These are phyloP conservation scores for Ciconia nigra DNA, from an alignment of 2,797 vertebrate genomes.

Conservation along the genomic window DNA sequence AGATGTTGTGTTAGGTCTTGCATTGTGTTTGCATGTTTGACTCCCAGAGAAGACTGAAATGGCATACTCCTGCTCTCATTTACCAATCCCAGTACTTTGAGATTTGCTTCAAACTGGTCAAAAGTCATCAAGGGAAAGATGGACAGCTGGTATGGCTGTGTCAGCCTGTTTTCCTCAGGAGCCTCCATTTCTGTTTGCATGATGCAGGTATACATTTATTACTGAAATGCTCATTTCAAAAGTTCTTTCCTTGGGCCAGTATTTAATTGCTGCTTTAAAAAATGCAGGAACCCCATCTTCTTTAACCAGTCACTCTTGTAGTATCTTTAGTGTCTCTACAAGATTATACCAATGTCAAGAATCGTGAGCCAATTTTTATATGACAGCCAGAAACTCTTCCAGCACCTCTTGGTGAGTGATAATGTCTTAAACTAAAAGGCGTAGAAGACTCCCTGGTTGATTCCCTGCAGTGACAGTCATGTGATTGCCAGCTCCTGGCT, in stretches of 20 bases:
- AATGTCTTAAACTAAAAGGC: background rate
- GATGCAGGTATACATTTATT: background rate
- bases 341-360: background rate
- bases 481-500: background rate
- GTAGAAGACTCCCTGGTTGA: background rate
- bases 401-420: background rate
- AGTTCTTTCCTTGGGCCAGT: background rate
- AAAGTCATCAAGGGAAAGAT: background rate
- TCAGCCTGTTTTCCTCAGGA: background rate
- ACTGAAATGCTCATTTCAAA: background rate
- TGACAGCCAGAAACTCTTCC: constrained; percentile 6
- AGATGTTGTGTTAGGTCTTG: background rate
- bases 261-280: background rate
- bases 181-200: background rate
- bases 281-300: background rate
- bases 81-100: background rate
- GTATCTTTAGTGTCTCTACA: background rate
- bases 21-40: background rate
- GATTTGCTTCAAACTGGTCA: background rate
- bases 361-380: background rate
- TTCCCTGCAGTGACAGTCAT: background rate
- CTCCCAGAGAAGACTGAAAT: background rate
- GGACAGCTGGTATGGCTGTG: background rate
- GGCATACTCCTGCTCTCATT: background rate
- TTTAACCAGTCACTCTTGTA: background rate